Conservation (phyloP, 2,797 vertebrate genomes). For the Poecilia picta region DNA sequence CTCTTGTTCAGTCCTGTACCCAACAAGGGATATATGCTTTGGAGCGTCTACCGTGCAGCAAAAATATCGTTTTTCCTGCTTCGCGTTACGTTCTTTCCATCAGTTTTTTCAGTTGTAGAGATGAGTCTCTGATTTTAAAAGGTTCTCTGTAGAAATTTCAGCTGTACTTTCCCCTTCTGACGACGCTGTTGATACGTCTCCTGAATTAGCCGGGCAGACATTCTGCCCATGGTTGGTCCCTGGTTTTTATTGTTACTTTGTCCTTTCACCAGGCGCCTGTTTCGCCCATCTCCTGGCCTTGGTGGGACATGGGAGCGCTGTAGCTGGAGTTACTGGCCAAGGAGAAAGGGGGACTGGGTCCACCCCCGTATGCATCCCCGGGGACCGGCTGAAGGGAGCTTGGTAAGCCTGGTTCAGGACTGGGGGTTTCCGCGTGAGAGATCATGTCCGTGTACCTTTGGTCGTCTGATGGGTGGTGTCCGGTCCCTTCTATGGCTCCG, state of each 20-base stretch:
- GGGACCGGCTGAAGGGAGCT: slow-evolving; percentile 91
- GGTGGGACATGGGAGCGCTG: slow-evolving; percentile 91
- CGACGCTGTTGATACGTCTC: slow-evolving; percentile 44
- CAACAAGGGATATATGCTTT: slow-evolving; percentile 56
- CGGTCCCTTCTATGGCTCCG: slow-evolving; percentile 89
- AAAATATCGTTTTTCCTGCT: slow-evolving; percentile 23
- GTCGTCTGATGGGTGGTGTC: slow-evolving; percentile 92
- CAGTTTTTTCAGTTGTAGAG: slow-evolving; percentile 43
- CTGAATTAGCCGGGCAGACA: slow-evolving; percentile 54
- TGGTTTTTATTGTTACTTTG: slow-evolving; percentile 1
- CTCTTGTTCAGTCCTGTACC: slow-evolving; percentile 54
- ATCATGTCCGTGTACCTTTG: slow-evolving; percentile 99
- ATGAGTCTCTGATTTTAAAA: slow-evolving; percentile 48
- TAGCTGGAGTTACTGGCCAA: slow-evolving; percentile 93
- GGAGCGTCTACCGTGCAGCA: slow-evolving; percentile 47
- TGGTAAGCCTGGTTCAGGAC: slow-evolving; percentile 91
- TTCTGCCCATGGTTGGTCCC: slow-evolving; percentile 48
- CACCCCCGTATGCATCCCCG: slow-evolving; percentile 91
- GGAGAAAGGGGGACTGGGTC: slow-evolving; percentile 94
- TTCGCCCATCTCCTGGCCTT: slow-evolving; percentile 94
- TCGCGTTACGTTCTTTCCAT: slow-evolving; percentile 35
- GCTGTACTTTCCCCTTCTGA: slow-evolving; percentile 31
- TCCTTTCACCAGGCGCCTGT: slow-evolving; percentile 90
- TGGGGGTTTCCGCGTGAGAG: slow-evolving; percentile 94
- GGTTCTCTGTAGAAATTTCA: slow-evolving; percentile 54